These are phyloP conservation scores for Cyphomyrus plagiostoma DNA, from an alignment of 2,113 vertebrate species.

Conservation along the genomic window DNA sequence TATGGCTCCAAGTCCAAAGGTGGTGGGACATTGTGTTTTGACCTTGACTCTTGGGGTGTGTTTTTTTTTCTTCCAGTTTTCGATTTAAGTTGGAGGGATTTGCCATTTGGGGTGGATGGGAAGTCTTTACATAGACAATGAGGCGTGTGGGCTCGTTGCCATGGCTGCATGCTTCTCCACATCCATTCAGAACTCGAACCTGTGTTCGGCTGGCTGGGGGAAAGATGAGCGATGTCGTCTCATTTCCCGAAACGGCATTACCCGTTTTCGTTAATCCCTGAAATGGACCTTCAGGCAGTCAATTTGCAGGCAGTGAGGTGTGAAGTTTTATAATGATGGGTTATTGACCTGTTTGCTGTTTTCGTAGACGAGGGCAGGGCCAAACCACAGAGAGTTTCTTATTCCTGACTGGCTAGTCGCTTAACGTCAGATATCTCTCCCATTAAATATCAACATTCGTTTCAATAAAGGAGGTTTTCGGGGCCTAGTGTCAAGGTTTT, in stretches of 20 bases:
- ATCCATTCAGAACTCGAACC: constrained; percentile 34
- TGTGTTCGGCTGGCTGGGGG: constrained; percentile 40
- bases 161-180: constrained; percentile 23
- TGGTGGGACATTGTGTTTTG: background rate
- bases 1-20: background rate
- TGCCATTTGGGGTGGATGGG: constrained; percentile 17
- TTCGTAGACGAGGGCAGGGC: constrained; percentile 57
- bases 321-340: constrained; percentile 82
- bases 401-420: constrained; percentile 40
- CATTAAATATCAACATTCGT: constrained; percentile 39
- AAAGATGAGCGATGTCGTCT: constrained; percentile 62
- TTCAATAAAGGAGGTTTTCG: constrained; percentile 29
- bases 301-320: constrained; percentile 75
- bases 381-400: constrained; percentile 52
- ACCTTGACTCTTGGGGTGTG: background rate
- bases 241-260: constrained; percentile 56
- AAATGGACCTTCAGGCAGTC: constrained; percentile 73
- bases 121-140: constrained; percentile 37
- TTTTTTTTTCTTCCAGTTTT: constrained; percentile 27
- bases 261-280: constrained; percentile 62
- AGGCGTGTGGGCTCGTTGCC: constrained; percentile 41
- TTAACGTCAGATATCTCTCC: constrained; percentile 27
- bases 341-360: constrained; percentile 81
- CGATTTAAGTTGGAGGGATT: background rate
- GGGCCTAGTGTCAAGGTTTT: constrained; percentile 14